Conservation (phyloP, 2,797 vertebrate species). For the Sebastes steindachneri region DNA sequence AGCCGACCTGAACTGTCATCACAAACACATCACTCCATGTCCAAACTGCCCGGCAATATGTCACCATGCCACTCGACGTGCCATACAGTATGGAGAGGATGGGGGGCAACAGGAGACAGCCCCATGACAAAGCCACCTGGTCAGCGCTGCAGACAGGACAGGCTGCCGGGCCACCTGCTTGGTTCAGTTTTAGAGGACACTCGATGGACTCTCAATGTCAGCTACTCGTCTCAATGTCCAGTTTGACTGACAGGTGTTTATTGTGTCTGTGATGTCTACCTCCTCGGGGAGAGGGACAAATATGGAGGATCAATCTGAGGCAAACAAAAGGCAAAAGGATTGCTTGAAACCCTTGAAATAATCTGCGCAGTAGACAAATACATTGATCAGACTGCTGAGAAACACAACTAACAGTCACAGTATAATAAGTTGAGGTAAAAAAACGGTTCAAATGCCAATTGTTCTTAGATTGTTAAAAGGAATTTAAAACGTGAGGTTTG, state of each 20-base stretch:
- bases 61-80: conserved; percentile 79
- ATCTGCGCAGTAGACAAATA: background rate
- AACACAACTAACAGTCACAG: background rate
- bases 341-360: conserved; percentile 19
- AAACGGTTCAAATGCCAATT: background rate
- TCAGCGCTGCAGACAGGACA: conserved; percentile 72
- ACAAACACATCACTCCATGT: conserved; percentile 88
- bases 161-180: conserved; percentile 79
- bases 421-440: background rate
- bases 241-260: conserved; percentile 72
- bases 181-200: conserved; percentile 71
- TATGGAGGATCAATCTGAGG: conserved; percentile 32
- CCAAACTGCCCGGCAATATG: conserved; percentile 86
- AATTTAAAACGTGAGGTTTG: conserved; percentile 1
- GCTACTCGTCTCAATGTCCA: conserved; percentile 50
- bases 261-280: conserved; percentile 48
- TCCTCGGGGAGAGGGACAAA: conserved; percentile 19
- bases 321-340: background rate
- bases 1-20: conserved; percentile 88
- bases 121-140: conserved; percentile 82
- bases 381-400: conserved; percentile 21
- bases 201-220: conserved; percentile 74
- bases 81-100: conserved; percentile 72
- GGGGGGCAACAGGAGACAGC: conserved; percentile 74
- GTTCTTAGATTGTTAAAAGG: background rate